A percentile compares a stretch with the other conserved stretches of the same genome.
Conservation (phyloP, 2,113 vertebrate genomes). For the Pterophyllum scalare region DNA sequence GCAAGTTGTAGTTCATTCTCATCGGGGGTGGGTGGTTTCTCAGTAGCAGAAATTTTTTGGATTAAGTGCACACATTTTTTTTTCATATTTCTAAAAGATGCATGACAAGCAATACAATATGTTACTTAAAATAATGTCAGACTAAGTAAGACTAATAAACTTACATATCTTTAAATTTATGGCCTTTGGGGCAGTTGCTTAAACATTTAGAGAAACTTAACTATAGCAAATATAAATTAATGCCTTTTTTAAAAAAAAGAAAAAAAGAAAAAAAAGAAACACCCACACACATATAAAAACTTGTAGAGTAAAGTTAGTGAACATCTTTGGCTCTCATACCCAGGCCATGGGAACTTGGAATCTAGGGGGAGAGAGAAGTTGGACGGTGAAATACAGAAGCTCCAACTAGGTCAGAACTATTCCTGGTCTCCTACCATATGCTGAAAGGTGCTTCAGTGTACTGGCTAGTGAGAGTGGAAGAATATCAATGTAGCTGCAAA, state of each 20-base stretch:
- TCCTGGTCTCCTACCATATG: constrained; percentile 77
- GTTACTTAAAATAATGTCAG: background rate
- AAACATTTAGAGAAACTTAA: background rate
- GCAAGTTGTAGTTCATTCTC: background rate
- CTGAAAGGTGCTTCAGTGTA: constrained; percentile 63
- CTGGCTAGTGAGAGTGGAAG: constrained; percentile 52
- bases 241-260: background rate
- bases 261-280: background rate
- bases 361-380: constrained; percentile 61
- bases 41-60: background rate
- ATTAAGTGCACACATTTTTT: background rate
- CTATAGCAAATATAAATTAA: background rate
- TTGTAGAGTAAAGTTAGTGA: constrained; percentile 29
- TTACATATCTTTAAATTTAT: background rate
- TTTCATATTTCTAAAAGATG: background rate
- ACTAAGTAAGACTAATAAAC: background rate
- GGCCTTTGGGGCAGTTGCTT: background rate
- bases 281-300: background rate
- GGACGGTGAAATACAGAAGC: constrained; percentile 64
- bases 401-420: constrained; percentile 83
- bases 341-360: constrained; percentile 36
- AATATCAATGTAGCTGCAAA: constrained; percentile 68
- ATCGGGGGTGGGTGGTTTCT: background rate
- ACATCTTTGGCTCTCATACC: constrained; percentile 37
- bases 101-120: background rate